These are phyloP conservation scores for Crocodylus rhombifer DNA, from an alignment of 2,797 vertebrate genomes.

Conservation along the genomic window DNA sequence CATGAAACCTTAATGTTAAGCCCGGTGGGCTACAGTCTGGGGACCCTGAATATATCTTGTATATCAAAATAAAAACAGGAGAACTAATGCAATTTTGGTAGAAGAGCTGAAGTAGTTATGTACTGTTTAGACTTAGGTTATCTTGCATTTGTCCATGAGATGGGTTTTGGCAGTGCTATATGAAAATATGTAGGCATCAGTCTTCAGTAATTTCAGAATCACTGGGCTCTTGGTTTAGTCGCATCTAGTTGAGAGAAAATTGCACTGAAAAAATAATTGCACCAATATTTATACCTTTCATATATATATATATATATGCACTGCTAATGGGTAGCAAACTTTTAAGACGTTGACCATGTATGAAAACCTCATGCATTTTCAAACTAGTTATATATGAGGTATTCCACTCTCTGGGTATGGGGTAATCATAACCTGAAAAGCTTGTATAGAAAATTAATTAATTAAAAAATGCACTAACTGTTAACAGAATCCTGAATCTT, in stretches of 20 bases:
- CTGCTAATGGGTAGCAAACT: not conserved
- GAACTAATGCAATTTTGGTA: not conserved
- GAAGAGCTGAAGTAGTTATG: accelerated
- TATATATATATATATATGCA: not conserved
- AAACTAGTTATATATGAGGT: not conserved
- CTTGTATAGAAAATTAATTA: conserved; percentile 16
- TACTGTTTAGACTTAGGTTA: accelerated
- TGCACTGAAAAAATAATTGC: not conserved
- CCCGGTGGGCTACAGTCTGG: accelerated
- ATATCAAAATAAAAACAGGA: accelerated
- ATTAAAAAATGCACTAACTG: not conserved
- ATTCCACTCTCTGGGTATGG: not conserved
- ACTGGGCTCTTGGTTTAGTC: not conserved
- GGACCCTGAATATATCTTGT: not conserved
- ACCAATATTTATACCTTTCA: conserved; percentile 2
- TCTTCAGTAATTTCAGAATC: accelerated
- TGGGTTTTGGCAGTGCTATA: not conserved
- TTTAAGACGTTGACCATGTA: not conserved
- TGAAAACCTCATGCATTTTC: conserved; percentile 11
- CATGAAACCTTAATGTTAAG: not conserved
- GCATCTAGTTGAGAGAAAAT: not conserved
- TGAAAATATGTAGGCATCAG: accelerated
- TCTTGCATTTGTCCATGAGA: accelerated
- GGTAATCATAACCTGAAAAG: not conserved
- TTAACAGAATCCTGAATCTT: not conserved